These are phyloP conservation scores for Drosophila albomicans DNA, from an alignment of 1,140 invertebrate species.

Conservation along the genomic window DNA sequence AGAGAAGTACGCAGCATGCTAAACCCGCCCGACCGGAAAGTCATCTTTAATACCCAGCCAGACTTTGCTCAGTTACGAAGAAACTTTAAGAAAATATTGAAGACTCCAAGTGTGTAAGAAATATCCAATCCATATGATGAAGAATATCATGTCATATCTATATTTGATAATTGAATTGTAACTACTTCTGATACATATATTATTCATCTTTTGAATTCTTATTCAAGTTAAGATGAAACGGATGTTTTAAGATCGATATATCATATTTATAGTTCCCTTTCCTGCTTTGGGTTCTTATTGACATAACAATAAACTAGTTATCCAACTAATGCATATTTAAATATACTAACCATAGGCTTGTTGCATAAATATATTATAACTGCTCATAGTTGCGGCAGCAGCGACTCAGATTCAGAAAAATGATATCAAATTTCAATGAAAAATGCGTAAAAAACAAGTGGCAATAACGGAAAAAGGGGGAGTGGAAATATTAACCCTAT, in stretches of 20 bases:
- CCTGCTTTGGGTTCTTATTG: not conserved
- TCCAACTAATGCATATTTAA: not conserved
- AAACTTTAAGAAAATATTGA: constrained; percentile 25
- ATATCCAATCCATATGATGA: not conserved
- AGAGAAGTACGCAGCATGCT: constrained; percentile 24
- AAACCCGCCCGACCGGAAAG: constrained; percentile 69
- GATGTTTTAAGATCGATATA: no score
- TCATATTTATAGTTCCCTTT: no score
- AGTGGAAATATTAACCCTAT: constrained; percentile 18
- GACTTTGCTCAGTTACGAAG: constrained; percentile 18
- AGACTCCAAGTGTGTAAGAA: constrained; percentile 17
- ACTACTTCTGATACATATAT: no score
- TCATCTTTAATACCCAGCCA: constrained; percentile 38
- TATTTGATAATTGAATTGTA: not conserved
- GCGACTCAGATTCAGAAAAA: constrained; percentile 45
- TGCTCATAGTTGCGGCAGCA: constrained; percentile 83
- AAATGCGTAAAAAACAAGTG: constrained; percentile 32
- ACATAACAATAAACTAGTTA: no score
- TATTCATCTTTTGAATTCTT: no score
- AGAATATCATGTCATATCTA: not conserved
- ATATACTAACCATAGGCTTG: constrained; percentile 77
- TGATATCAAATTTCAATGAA: constrained; percentile 30
- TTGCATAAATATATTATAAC: constrained; percentile 80
- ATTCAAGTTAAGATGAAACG: no score
- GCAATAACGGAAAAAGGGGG: constrained; percentile 12